Conservation (phyloP, 1,140 invertebrate genomes). For the Papilio xuthus region DNA sequence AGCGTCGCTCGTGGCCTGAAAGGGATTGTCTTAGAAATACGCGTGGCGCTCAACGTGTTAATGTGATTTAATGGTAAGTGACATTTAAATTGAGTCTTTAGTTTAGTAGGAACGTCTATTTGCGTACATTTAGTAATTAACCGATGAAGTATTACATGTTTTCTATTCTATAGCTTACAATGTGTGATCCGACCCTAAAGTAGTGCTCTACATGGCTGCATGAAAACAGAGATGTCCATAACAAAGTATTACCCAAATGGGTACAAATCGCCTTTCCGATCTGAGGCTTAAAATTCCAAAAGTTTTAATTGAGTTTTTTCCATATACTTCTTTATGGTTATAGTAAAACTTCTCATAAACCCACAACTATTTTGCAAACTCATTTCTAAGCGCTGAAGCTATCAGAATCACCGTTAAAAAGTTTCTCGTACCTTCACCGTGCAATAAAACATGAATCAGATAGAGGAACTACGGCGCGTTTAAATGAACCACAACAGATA, state of each 20-base stretch:
- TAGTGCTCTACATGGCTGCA: not conserved
- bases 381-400: not conserved
- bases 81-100: not conserved
- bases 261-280: not conserved
- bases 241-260: not conserved
- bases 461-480: constrained; percentile 20
- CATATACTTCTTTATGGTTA: not conserved
- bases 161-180: not conserved
- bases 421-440: constrained; percentile 25
- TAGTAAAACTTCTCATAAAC: not conserved
- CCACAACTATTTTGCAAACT: not conserved
- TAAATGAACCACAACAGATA: constrained; percentile 21
- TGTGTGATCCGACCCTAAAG: not conserved
- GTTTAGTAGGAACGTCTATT: not conserved
- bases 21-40: no score
- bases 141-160: not conserved
- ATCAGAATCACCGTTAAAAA: constrained; percentile 19
- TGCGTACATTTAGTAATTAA: not conserved
- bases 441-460: constrained; percentile 21
- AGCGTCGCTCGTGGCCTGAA: no score
- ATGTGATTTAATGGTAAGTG: not conserved
- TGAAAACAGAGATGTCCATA: not conserved
- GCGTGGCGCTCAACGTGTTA: no score
- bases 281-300: not conserved
- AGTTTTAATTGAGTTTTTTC: not conserved